These are phyloP conservation scores for Himantopus leucocephalus DNA, from an alignment of 2,113 vertebrate species.

Conservation along the genomic window DNA sequence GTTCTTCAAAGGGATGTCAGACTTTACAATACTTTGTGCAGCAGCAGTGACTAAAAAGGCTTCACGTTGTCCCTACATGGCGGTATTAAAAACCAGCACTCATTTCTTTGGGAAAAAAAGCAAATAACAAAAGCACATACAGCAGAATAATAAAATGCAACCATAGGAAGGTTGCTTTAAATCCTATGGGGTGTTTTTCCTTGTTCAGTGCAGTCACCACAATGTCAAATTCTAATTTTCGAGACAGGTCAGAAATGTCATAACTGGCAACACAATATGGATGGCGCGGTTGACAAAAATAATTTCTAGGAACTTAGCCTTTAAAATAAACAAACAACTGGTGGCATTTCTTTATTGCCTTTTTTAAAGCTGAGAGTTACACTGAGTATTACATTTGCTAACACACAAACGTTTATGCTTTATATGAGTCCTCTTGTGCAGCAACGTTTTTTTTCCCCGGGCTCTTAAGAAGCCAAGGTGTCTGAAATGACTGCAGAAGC, in stretches of 20 bases:
- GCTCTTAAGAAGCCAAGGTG: neutral
- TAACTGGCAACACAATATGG: neutral
- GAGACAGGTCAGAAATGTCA: neutral
- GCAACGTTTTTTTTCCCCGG: neutral
- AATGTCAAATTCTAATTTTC: neutral
- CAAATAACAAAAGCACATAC: neutral
- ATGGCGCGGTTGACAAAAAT: neutral
- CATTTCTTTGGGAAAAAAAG: neutral
- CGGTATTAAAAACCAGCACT: neutral
- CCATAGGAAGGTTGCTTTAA: neutral
- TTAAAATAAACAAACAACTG: neutral
- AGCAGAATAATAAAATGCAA: neutral
- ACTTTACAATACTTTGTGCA: neutral
- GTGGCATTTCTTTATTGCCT: neutral
- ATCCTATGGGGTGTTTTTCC: neutral
- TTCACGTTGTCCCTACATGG: neutral
- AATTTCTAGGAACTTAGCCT: neutral
- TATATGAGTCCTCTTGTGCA: neutral
- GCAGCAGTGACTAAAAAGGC: slow-evolving; percentile 15
- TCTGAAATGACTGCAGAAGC: neutral
- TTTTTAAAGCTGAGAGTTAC: neutral
- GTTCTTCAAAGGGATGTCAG: slow-evolving; percentile 65
- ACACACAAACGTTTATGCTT: neutral
- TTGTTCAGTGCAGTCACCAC: neutral
- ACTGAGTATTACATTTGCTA: neutral